These are phyloP conservation scores for Elegia similella DNA, from an alignment of 2,888 invertebrate species.

Conservation along the genomic window DNA sequence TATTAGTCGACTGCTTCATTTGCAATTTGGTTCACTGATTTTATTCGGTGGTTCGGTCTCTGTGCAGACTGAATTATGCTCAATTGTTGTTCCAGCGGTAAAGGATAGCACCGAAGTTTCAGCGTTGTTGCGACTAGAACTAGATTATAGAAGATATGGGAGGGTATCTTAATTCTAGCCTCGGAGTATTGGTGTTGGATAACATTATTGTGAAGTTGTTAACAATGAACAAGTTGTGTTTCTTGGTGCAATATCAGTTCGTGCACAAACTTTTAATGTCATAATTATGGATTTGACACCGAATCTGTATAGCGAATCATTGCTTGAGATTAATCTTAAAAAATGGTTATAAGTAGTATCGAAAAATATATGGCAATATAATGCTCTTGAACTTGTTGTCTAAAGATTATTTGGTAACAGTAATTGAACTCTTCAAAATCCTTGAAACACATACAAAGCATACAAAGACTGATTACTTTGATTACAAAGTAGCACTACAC, in stretches of 20 bases:
- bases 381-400: too few species aligned
- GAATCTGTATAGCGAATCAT: too few species aligned
- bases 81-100: slow-evolving; percentile 15
- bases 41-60: slow-evolving; percentile 39
- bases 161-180: neutral
- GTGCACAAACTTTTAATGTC: too few species aligned
- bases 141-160: neutral
- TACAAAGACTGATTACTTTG: neutral
- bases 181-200: neutral
- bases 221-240: neutral
- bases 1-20: slow-evolving; percentile 52
- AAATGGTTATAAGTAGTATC: too few species aligned
- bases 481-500: slow-evolving; percentile 7
- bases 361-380: too few species aligned
- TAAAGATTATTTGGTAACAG: too few species aligned
- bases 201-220: neutral
- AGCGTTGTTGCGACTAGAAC: neutral
- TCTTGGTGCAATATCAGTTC: neutral
- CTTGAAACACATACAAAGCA: too few species aligned
- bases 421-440: too few species aligned
- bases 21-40: slow-evolving; percentile 70
- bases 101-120: slow-evolving; percentile 1
- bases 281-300: too few species aligned
- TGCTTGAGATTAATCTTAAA: too few species aligned
- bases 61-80: slow-evolving; percentile 53